Evolutionary conservation across 2,797 vertebrate genomes (phyloP).

Genomic region (Gila robusta): DNA sequence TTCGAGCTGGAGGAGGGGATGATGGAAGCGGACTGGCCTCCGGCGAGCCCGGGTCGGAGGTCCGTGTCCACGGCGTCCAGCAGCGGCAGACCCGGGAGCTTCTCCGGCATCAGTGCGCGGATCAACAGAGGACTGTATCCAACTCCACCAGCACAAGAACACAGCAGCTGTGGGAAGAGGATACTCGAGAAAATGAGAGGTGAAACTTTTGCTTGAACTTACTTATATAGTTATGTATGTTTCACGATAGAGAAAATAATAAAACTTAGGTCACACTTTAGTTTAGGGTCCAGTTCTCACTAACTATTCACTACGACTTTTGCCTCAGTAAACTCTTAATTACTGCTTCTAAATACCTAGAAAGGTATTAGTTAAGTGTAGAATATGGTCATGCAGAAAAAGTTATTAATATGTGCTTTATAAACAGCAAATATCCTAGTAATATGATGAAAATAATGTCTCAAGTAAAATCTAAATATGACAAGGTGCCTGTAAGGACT

Average conservation of each 20-base stretch:
- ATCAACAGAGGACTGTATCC: conserved; percentile 78
- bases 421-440: too few relatives aligned
- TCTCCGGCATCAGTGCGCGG: conserved; percentile 71
- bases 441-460: background rate
- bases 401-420: too few relatives aligned
- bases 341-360: too few relatives aligned
- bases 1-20: conserved; percentile 94
- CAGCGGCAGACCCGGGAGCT: conserved; percentile 74
- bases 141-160: conserved; percentile 71
- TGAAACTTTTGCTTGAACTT: conserved; percentile 62
- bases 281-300: too few relatives aligned
- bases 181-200: conserved; percentile 89
- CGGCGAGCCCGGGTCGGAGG: conserved; percentile 81
- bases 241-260: background rate
- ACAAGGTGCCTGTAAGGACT: background rate
- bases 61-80: conserved; percentile 79
- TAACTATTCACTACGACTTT: too few relatives aligned
- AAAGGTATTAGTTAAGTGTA: too few relatives aligned
- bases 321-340: too few relatives aligned
- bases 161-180: conserved; percentile 81
- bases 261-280: background rate
- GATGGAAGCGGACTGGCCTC: conserved; percentile 91
- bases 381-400: too few relatives aligned
- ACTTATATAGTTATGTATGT: background rate
- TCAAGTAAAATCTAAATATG: background rate